Base-by-base conservation (phyloP, 1,140 invertebrate genomes). In the Cheumatopsyche charites region DNA sequence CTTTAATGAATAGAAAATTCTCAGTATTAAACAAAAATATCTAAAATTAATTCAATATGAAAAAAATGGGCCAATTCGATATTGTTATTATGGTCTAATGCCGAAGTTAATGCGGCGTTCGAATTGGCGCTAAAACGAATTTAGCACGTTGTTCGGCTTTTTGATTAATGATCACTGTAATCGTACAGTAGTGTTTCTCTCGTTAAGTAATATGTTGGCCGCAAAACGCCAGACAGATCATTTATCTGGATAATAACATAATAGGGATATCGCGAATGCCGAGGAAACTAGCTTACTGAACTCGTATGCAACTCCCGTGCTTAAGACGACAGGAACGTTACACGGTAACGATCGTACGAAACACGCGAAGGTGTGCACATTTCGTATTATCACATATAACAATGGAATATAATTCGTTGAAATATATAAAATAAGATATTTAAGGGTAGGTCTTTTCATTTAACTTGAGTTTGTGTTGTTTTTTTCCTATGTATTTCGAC, bases 141-240 rank as follows among this genome's bases (percentile, higher is more conserved):
- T 58, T 26, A 17, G 55, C 55, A 58, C 23, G 55, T 58, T 58
- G 55, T 25, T 58, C 55, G 55, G 55, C 55, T 58, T 58, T 58
- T 58, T 58, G 55, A 58, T 58, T 58, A 58, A 58, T 58, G 55
- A 58, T 58, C 19, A 19, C 55, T 12, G 23, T 58, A 58, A 58
- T 58, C 55, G 23, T 58, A 23, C 55, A 25, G 19, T 26, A 58
- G 55, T 58, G 23, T 58, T 58, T 47, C 29, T 58, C 55, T 58
- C 55, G 55, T 58, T 58, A 58, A 58, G 55, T 58, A 58, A 58
- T 58, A 58, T 58, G 55, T 58, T 58, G 25, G 23, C 55, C 55
- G 21, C 55, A 58, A 6, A 58, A 58, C 23, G 55, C 12, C 25
- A 58, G 55, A 58, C 55, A 58, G 55, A 58, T 58, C 55, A 58